Evolutionary conservation across 2,888 invertebrate genomes (phyloP), one percentile per base, ranked within the genome.

Genomic region (Amorpha juglandis): DNA sequence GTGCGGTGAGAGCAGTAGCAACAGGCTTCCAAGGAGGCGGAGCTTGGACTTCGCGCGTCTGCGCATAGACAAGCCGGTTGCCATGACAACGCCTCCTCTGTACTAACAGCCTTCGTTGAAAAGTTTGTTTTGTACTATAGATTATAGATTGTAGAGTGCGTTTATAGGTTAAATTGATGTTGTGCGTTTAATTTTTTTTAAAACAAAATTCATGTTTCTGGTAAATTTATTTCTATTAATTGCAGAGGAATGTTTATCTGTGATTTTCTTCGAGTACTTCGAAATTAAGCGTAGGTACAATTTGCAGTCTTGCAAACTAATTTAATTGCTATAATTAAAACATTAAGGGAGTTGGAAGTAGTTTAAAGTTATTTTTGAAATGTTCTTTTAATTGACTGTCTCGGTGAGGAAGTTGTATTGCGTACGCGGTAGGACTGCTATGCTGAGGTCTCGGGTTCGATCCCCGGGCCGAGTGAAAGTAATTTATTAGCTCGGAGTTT

Each of bases 21-120:
- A 93, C 93, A 93, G 94, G 93, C 92, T 87, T 88, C 79, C 77
- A 73, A 71, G 58, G 75, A 83, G 92, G 91, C 88, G 91, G 90
- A 86, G 90, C 81, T 73, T 75, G 64, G 62, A 70, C 16, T 55
- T 3, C 55, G 70, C 84, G 87, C 88, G 90, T 76, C 82, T 90
- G 93, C 94, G 94, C 89, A 79, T 62, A 78, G 68, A 71, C 66
- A 68, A 69, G 67, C 64, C 79, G 74, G 94, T 94, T 89, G 83
- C 86, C 83, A 92, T 93, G 90, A 82, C 84, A 74, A 93, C 94
- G 88, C 88, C 89, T 89, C 86, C 88, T 84, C 80, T 74, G 74
- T 92, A 91, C 87, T 90, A 88, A 89, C 63, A 51, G 53, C 45
- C 63, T 66, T 66, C 63, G 12, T 27, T 42, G 65, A 48, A 64